These are phyloP conservation scores for Orycteropus afer DNA, from an alignment of 2,113 vertebrate genomes.

Conservation along the genomic window DNA sequence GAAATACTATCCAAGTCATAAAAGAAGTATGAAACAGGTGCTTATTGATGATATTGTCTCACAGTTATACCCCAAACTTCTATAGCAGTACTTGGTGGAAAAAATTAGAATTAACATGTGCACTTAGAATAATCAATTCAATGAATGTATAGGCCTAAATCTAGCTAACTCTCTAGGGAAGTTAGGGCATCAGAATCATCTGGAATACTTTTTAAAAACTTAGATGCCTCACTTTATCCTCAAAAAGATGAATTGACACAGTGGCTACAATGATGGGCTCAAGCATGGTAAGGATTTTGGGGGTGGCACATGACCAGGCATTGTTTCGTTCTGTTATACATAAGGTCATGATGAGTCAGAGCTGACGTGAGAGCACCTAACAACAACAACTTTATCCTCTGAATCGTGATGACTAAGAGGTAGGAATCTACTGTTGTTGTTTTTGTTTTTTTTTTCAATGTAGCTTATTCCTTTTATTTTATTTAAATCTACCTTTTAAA, in stretches of 20 bases:
- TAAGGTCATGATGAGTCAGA: no score
- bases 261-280: no score
- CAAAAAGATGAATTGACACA: no score
- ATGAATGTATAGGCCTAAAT: constrained; percentile 1
- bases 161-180: background rate
- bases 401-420: background rate
- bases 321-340: no score
- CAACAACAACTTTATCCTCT: background rate
- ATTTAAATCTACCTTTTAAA: constrained; percentile 3
- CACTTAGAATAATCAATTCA: constrained; percentile 10
- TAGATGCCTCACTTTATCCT: background rate
- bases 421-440: no score
- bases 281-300: no score
- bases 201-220: background rate
- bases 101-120: constrained; percentile 15
- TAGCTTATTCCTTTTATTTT: no score
- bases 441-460: no score
- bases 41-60: background rate
- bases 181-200: background rate
- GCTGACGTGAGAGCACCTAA: no score
- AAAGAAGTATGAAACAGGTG: background rate
- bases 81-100: background rate
- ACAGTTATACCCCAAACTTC: constrained; percentile 8
- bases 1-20: background rate
- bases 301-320: no score